Conservation (phyloP, 2,888 invertebrate species). For the Pseudanteris insignis region DNA sequence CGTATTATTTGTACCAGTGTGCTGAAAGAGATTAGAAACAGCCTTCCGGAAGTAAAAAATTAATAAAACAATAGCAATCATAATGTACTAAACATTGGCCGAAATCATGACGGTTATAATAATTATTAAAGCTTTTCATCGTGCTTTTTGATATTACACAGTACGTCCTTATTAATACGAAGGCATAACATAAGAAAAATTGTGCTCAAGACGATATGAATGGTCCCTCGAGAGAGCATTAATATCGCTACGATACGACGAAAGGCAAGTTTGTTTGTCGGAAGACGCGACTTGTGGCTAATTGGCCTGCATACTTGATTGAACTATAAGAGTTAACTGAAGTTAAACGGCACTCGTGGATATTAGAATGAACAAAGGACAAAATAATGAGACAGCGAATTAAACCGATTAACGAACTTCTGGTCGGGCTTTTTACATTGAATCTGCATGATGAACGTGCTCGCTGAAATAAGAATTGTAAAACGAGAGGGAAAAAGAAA, state of each 20-base stretch:
- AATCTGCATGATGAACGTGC: conserved; percentile 19
- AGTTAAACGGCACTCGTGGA: conserved; percentile 41
- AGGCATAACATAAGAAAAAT: too few species aligned
- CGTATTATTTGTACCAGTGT: too few species aligned
- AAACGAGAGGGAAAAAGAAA: too few species aligned
- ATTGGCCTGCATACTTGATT: conserved; percentile 44
- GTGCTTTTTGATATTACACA: too few species aligned
- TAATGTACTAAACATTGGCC: conserved; percentile 3
- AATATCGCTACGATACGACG: conserved; percentile 40
- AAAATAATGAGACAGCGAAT: conserved; percentile 42
- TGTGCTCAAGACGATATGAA: too few species aligned
- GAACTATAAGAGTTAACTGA: conserved; percentile 45
- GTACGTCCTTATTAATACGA: too few species aligned
- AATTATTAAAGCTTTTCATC: conserved; percentile 19
- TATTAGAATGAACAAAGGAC: conserved; percentile 44
- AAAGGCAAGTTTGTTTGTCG: conserved; percentile 44
- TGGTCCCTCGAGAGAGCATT: conserved; percentile 25
- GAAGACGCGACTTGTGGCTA: conserved; percentile 39
- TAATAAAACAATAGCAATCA: too few species aligned
- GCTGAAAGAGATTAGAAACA: too few species aligned
- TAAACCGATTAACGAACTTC: conserved; percentile 37
- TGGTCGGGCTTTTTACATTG: conserved; percentile 15
- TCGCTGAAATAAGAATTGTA: too few species aligned
- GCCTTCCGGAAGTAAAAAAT: too few species aligned
- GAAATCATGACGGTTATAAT: conserved; percentile 24